Percentiles rank a stretch among this genome's conserved stretches.
Conservation (phyloP, 2,113 vertebrate species). For the Talpa occidentalis region DNA sequence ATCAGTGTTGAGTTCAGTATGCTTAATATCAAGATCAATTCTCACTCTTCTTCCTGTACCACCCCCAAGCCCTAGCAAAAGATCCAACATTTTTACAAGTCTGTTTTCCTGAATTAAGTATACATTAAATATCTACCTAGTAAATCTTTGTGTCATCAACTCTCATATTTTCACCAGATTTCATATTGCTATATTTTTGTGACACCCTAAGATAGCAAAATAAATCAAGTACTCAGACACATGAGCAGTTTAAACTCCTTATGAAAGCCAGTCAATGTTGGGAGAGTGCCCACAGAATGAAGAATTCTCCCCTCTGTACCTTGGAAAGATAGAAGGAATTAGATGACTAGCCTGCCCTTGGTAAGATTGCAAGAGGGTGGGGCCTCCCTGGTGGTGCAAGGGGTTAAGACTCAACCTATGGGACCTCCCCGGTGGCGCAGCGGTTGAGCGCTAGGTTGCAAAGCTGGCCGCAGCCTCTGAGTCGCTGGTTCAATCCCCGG, state of each 20-base stretch:
- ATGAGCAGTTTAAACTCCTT: slow-evolving; percentile 28
- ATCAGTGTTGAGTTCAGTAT: not conserved
- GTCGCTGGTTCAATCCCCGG: too few relatives aligned
- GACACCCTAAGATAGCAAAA: not conserved
- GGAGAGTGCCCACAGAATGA: not conserved
- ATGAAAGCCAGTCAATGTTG: slow-evolving; percentile 17
- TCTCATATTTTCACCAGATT: slow-evolving; percentile 1
- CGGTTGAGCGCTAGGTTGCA: too few relatives aligned
- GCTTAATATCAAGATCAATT: not conserved
- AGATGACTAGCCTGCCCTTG: not conserved
- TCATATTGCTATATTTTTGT: slow-evolving; percentile 46
- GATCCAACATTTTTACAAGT: not conserved
- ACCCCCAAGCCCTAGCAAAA: not conserved
- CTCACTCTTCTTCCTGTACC: not conserved
- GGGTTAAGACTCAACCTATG: too few relatives aligned
- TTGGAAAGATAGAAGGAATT: not conserved
- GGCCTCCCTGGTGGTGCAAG: too few relatives aligned
- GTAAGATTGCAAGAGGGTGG: not conserved
- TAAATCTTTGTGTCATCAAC: slow-evolving; percentile 41
- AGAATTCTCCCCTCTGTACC: not conserved
- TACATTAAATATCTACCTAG: slow-evolving; percentile 44
- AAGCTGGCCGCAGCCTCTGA: too few relatives aligned
- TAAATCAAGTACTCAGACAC: slow-evolving; percentile 59
- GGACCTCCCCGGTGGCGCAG: too few relatives aligned
- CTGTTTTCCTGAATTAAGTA: slow-evolving; percentile 32